Conservation (phyloP, 2,797 vertebrate genomes). For the Glyptemys insculpta region DNA sequence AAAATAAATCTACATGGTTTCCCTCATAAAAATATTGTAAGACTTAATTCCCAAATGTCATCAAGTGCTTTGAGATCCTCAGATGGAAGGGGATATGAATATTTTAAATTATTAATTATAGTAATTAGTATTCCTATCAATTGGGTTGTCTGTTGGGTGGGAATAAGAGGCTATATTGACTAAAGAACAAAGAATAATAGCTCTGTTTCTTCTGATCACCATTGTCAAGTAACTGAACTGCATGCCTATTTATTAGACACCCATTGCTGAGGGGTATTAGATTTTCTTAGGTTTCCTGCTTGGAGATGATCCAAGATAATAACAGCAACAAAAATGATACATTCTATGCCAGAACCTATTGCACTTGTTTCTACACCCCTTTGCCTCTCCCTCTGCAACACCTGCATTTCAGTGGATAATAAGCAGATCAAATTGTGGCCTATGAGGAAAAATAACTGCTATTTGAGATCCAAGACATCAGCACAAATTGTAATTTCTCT, state of each 20-base stretch:
- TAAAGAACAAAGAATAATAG: background rate
- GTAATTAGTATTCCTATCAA: background rate
- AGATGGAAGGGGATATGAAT: background rate
- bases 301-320: background rate
- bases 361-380: rapidly evolving
- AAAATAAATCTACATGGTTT: background rate
- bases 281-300: background rate
- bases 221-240: background rate
- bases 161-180: background rate
- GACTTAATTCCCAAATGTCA: background rate
- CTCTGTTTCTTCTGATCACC: background rate
- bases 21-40: background rate
- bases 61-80: background rate
- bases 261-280: background rate
- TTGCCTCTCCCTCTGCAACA: background rate
- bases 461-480: background rate
- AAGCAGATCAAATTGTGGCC: background rate
- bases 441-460: background rate
- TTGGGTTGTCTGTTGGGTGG: background rate
- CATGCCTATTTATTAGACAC: background rate
- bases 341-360: background rate
- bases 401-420: background rate
- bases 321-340: background rate
- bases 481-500: background rate
- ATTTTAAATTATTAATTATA: background rate